Evolutionary conservation across 2,888 invertebrate genomes (phyloP).

Genomic region (Sphaerophoria taeniata): DNA sequence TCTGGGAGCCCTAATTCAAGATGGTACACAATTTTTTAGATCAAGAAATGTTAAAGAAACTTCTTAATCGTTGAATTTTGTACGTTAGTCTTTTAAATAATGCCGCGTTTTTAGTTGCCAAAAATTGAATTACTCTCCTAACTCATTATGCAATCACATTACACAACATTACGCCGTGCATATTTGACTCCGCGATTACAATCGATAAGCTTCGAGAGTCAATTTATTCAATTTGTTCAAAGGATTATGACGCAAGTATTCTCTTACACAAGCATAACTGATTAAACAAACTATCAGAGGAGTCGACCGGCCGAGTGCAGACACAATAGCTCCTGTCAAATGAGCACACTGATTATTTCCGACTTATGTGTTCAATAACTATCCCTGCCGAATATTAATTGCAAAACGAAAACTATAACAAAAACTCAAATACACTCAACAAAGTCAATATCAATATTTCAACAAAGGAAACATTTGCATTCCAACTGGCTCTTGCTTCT

Average conservation of each 20-base stretch:
- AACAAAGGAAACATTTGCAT: conserved; percentile 28
- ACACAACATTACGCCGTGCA: background rate
- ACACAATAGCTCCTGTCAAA: background rate
- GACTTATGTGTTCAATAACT: conserved; percentile 48
- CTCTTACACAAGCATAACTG: background rate
- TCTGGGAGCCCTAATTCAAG: no score
- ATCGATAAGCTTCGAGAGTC: conserved; percentile 34
- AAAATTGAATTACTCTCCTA: no score
- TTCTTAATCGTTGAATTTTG: no score
- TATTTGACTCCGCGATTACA: conserved; percentile 10
- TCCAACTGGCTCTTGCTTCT: background rate
- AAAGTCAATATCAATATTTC: background rate
- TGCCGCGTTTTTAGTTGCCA: no score
- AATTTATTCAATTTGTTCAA: conserved; percentile 42
- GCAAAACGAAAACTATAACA: conserved; percentile 6
- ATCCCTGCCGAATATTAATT: conserved; percentile 46
- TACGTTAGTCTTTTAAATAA: no score
- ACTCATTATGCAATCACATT: conserved; percentile 7
- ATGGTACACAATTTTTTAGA: no score
- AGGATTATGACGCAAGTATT: conserved; percentile 47
- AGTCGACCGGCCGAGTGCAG: no score
- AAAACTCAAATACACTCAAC: background rate
- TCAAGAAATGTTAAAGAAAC: no score
- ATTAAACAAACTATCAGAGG: no score
- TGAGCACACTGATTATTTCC: conserved; percentile 46